phyloP scores from a whole-genome alignment of 1,140 invertebrate species.

The Leguminivora glycinivorella region DNA sequence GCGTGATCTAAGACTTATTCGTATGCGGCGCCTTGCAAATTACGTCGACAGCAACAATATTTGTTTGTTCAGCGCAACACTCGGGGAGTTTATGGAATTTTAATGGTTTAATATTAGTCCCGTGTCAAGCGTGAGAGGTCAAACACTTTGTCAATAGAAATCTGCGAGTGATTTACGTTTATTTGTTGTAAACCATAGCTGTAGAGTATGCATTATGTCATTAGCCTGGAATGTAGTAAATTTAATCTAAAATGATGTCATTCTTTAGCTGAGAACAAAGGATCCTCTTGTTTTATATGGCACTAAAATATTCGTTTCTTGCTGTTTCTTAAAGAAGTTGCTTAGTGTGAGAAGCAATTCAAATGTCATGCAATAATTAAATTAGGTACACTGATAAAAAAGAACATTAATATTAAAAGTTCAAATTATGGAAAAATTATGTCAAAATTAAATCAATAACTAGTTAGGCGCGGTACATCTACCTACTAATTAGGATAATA shows the following conservation, averaged over 20 bases:
- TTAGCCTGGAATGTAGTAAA: slow-evolving; percentile 10
- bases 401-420: too few relatives aligned
- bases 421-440: too few relatives aligned
- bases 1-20: slow-evolving; percentile 25
- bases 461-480: too few relatives aligned
- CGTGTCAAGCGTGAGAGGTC: slow-evolving; percentile 27
- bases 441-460: too few relatives aligned
- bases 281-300: slow-evolving; percentile 12
- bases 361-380: too few relatives aligned
- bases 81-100: slow-evolving; percentile 54
- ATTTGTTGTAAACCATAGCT: background rate
- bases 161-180: slow-evolving; percentile 9
- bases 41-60: slow-evolving; percentile 31
- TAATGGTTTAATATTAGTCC: slow-evolving; percentile 41
- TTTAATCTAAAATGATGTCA: slow-evolving; percentile 27
- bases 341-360: too few relatives aligned
- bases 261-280: slow-evolving; percentile 7
- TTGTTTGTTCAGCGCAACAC: slow-evolving; percentile 45
- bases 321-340: background rate
- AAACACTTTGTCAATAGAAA: slow-evolving; percentile 20
- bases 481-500: too few relatives aligned
- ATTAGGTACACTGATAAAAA: too few relatives aligned
- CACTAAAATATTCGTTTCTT: background rate
- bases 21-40: slow-evolving; percentile 26
- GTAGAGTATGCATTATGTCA: slow-evolving; percentile 2